Evolutionary conservation across 2,888 invertebrate genomes (phyloP).

Genomic region (Candidula unifasciata): DNA sequence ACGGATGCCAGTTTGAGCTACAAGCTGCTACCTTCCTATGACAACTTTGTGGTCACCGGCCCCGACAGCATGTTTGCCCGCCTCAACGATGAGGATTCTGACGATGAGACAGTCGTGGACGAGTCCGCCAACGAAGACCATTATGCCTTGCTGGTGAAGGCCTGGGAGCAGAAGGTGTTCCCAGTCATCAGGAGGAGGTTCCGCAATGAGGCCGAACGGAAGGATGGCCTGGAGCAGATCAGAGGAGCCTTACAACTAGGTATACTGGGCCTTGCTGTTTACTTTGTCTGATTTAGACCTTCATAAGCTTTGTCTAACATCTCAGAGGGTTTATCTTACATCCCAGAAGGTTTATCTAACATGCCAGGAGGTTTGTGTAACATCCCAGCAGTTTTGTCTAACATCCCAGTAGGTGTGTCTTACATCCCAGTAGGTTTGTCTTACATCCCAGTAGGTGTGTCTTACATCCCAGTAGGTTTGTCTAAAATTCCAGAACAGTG

Average conservation of each 20-base stretch:
- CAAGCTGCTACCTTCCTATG: slow-evolving; percentile 73
- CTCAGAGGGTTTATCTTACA: too few species aligned
- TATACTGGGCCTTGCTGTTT: slow-evolving; percentile 48
- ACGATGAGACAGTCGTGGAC: slow-evolving; percentile 75
- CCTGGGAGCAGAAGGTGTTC: slow-evolving; percentile 78
- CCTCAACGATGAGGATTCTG: slow-evolving; percentile 68
- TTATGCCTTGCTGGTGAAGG: slow-evolving; percentile 77
- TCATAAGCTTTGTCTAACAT: too few species aligned
- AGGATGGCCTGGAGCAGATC: slow-evolving; percentile 78
- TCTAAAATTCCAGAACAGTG: too few species aligned
- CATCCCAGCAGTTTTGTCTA: too few species aligned
- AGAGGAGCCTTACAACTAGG: slow-evolving; percentile 77
- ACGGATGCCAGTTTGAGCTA: slow-evolving; percentile 70
- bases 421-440: too few species aligned
- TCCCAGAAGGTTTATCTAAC: too few species aligned
- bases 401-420: too few species aligned
- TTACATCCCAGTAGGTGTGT: too few species aligned
- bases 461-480: too few species aligned
- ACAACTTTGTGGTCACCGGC: slow-evolving; percentile 72
- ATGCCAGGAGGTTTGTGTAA: too few species aligned
- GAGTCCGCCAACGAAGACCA: slow-evolving; percentile 74
- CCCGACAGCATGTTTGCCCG: slow-evolving; percentile 64
- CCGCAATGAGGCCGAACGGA: slow-evolving; percentile 78
- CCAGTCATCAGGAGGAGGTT: slow-evolving; percentile 77
- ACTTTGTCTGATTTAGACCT: background rate